Base-by-base conservation (phyloP, 53 echinoderm and acorn worm species). In the Apostichopus leukothele region DNA sequence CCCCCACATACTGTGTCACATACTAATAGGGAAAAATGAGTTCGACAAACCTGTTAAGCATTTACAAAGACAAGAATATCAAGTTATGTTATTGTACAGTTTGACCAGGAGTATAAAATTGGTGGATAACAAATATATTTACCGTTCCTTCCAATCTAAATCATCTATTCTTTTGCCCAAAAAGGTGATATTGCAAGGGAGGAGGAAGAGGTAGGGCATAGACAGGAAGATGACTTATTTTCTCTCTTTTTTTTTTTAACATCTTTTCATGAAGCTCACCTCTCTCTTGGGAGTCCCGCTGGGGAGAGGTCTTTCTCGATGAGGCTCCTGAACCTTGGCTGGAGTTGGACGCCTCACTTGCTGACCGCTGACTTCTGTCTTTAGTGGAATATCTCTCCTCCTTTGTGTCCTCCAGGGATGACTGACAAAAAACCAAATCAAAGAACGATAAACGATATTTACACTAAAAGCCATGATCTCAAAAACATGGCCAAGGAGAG, bases 261-360 rank as follows among this genome's bases (percentile, higher is more conserved):
- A 39, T 39, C 39, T 39, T 39, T 0, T 39, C 39, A 39, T 39
- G 8, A 12, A 66, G 51, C 88, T 22, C 21, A 94, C 94, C 96
- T 91, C 91, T 89, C 39, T 96, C 96, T 75, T 86, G 76, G 10
- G 91, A 89, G 84, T 93, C 93, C 50, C 66, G 90, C 50, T 90
- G 92, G 22, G 98, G 95, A 3, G 98, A 98, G 53, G 88, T 89
- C 85, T 86, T 95, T 68, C 91, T 90, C 13, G 93, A 88, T 10
- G 93, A 83, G n/a, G 78, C 91, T 4, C 87, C 89, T 0, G 95
- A 95, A 10, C 93, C 95, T 79, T 98, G 98, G 88, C 98, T 98
- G 52, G 98, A 95, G 91, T 90, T 98, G 55, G 98, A 98, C 4
- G 95, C 93, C 50, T 94, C 93, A 74, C 98, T 96, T 68, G 87